Base-by-base conservation (phyloP, 1,140 invertebrate species). In the Anagrus nilaparvatae region DNA sequence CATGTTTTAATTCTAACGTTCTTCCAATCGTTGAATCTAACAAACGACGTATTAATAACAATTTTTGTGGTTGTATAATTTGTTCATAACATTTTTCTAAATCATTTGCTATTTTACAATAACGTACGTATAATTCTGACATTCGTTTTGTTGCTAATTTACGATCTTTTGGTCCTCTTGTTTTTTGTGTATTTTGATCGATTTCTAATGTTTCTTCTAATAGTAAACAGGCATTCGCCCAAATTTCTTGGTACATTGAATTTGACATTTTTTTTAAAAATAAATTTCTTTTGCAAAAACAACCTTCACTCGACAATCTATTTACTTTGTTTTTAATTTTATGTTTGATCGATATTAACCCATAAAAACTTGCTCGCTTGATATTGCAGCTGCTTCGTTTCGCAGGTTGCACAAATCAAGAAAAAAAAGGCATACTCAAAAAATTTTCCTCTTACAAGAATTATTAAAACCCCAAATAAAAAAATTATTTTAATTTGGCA, bases 41-140 rank as follows among this genome's bases (percentile, higher is more conserved):
- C 2, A 92, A 58, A 47, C 82, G 79, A 32, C 79, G 77, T 0
- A 96, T 70, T 3, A 95, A 66, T 20, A 82, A 55, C 29, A 90
- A 68, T 59, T 96, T 96, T 62, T 97, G 93, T 0, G 92, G 89
- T 57, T 97, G 93, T 19, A 93, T 72, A 40, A 93, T 76, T 67
- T 91, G 89, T 58, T 95, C 90, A 53, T 93, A 88, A 42, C 87
- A 86, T 45, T 77, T 65, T 54, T 88, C 81, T 8, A 97, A 56
- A 45, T 77, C 78, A 41, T 85, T 78, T 9, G 83, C 75, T 1
- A 87, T 72, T 12, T 80, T 63, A 3, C 90, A 82, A 53, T 96
- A 96, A 38, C 81, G 79, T 1, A 87, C 67, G 55, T 87, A 87
- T 4, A 87, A 55, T 17, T 75, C 74, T 2, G 73, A 72, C 4